Evolutionary conservation across 2,113 vertebrate genomes (phyloP).

Genomic region (Verasper variegatus): DNA sequence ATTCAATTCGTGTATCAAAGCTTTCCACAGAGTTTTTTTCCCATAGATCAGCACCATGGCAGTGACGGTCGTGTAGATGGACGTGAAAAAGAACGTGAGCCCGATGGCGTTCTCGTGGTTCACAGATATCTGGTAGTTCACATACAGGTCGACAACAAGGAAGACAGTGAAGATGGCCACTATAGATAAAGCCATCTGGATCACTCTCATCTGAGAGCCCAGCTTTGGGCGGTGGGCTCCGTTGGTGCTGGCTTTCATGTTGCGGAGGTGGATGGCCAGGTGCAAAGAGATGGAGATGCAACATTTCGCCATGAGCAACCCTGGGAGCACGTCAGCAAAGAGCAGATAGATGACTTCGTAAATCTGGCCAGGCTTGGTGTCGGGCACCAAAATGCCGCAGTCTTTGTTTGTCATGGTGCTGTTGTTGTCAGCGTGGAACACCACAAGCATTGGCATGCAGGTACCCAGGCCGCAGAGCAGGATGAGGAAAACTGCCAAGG

Average conservation of each 20-base stretch:
- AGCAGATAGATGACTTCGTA: conserved; percentile 73
- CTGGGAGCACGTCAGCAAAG: conserved; percentile 75
- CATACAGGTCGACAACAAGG: conserved; percentile 74
- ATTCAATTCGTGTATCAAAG: conserved; percentile 67
- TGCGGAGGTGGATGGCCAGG: conserved; percentile 75
- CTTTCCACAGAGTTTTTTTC: conserved; percentile 80
- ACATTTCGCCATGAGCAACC: conserved; percentile 79
- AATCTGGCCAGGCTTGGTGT: not conserved
- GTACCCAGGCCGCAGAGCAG: conserved; percentile 64
- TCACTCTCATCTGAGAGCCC: conserved; percentile 80
- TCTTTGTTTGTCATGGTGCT: not conserved
- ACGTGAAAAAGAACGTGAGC: conserved; percentile 73
- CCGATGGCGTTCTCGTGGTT: conserved; percentile 57
- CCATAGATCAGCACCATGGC: conserved; percentile 79
- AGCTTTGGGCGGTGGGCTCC: conserved; percentile 76
- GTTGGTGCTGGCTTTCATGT: conserved; percentile 81
- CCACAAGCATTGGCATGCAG: conserved; percentile 67
- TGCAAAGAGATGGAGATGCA: conserved; percentile 82
- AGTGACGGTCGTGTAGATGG: conserved; percentile 67
- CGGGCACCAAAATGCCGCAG: conserved; percentile 66
- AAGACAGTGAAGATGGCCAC: conserved; percentile 73
- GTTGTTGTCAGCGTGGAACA: conserved; percentile 50
- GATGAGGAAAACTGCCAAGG: conserved; percentile 64
- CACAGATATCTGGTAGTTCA: conserved; percentile 66
- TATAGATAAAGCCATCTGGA: conserved; percentile 76